Percentiles rank a stretch among this genome's conserved stretches.
Conservation (phyloP, 2,113 vertebrate genomes). For the Conger conger region DNA sequence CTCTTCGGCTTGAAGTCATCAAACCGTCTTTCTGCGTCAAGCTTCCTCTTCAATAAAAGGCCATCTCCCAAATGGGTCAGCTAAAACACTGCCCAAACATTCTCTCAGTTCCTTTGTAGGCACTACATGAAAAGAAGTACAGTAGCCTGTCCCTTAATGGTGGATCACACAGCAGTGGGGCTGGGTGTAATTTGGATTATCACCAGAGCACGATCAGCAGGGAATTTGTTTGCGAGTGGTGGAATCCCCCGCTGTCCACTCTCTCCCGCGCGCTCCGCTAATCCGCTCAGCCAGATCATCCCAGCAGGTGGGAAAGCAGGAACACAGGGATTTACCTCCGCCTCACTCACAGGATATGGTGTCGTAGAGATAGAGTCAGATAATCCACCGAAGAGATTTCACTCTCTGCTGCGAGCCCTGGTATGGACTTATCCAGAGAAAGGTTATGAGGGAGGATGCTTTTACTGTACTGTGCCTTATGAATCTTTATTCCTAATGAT, state of each 20-base stretch:
- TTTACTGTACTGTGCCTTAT: slow-evolving; percentile 27
- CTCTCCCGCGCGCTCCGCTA: not conserved
- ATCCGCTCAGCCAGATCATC: slow-evolving; percentile 33
- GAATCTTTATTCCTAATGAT: not conserved
- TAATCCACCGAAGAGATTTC: not conserved
- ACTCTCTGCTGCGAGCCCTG: not conserved
- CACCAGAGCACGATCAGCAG: not conserved
- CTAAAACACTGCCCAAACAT: not conserved
- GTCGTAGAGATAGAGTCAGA: slow-evolving; percentile 16
- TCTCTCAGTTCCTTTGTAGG: not conserved
- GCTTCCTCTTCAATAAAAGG: too few species aligned
- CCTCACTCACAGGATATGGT: slow-evolving; percentile 18
- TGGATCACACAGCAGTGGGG: not conserved
- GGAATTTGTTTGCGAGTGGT: not conserved
- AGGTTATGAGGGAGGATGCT: slow-evolving; percentile 3
- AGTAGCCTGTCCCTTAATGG: not conserved
- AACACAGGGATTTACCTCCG: not conserved
- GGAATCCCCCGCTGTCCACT: not conserved
- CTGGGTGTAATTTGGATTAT: not conserved
- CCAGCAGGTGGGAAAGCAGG: slow-evolving; percentile 17
- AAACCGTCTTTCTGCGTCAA: too few species aligned
- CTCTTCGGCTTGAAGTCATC: too few species aligned
- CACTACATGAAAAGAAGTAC: not conserved
- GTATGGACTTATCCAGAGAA: not conserved
- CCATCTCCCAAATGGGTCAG: too few species aligned